These are phyloP conservation scores for Zalophus californianus DNA, from an alignment of 2,797 vertebrate genomes.

Conservation along the genomic window DNA sequence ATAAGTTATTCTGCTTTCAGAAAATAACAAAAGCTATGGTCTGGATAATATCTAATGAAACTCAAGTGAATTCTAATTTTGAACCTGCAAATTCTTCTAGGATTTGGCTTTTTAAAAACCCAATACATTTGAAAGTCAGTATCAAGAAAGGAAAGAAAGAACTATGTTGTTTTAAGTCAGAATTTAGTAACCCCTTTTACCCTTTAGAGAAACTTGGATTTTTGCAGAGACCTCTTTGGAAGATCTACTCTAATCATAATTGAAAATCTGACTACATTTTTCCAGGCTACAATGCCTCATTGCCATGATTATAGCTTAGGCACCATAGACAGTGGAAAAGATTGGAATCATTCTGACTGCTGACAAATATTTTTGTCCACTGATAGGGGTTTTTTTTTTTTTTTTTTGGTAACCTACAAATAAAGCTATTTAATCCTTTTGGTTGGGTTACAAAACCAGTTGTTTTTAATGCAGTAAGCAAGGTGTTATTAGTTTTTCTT, in stretches of 20 bases:
- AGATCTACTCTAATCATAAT: constrained; percentile 50
- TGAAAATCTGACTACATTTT: constrained; percentile 42
- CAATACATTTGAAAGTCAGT: constrained; percentile 45
- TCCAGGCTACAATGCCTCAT: background rate
- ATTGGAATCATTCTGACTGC: background rate
- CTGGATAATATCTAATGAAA: constrained; percentile 26
- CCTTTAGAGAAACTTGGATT: constrained; percentile 39
- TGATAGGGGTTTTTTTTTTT: background rate
- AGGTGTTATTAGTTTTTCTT: background rate
- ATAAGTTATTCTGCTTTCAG: constrained; percentile 56
- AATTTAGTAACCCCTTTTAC: constrained; percentile 57
- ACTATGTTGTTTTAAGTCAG: constrained; percentile 31
- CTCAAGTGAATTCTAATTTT: constrained; percentile 42
- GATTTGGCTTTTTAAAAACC: constrained; percentile 1
- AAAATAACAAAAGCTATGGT: constrained; percentile 42
- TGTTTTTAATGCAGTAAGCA: constrained; percentile 39
- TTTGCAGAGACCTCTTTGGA: constrained; percentile 17
- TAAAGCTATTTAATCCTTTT: constrained; percentile 35
- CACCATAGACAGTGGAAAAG: background rate
- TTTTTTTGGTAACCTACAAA: background rate
- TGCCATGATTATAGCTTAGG: constrained; percentile 32
- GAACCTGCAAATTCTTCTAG: constrained; percentile 42
- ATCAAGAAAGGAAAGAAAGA: constrained; percentile 11
- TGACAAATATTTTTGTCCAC: constrained; percentile 13
- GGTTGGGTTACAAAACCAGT: constrained; percentile 19